Percentiles rank a stretch among this genome's conserved stretches.
These are phyloP conservation scores for Petrophora chlorosata DNA, from an alignment of 2,888 invertebrate species.

Conservation along the genomic window DNA sequence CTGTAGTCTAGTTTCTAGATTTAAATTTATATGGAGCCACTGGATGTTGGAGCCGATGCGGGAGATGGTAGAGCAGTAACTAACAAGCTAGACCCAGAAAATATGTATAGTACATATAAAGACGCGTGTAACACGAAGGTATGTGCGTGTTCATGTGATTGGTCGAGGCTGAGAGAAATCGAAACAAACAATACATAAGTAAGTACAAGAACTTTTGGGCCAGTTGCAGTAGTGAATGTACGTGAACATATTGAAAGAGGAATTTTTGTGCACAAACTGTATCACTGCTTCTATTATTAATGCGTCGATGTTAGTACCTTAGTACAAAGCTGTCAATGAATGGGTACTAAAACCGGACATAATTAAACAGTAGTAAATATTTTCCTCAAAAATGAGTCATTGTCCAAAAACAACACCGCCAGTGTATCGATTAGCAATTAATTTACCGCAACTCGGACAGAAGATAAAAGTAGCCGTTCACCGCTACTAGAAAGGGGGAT, in stretches of 20 bases:
- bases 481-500: slow-evolving; percentile 21
- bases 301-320: background rate
- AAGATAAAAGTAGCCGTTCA: slow-evolving; percentile 29
- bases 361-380: too few species aligned
- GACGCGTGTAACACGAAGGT: slow-evolving; percentile 57
- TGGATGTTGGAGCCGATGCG: slow-evolving; percentile 1
- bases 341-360: too few species aligned
- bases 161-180: slow-evolving; percentile 78
- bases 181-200: slow-evolving; percentile 49
- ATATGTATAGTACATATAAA: slow-evolving; percentile 9
- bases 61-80: slow-evolving; percentile 7
- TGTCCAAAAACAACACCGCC: slow-evolving; percentile 20
- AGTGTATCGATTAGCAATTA: slow-evolving; percentile 34
- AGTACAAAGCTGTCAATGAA: background rate
- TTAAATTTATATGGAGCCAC: slow-evolving; percentile 12
- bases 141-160: slow-evolving; percentile 55
- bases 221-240: slow-evolving; percentile 22
- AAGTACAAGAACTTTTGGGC: slow-evolving; percentile 28
- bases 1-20: slow-evolving; percentile 14
- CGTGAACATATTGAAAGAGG: background rate
- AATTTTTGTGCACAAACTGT: background rate
- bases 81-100: slow-evolving; percentile 8
- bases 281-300: background rate
- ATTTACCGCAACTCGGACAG: slow-evolving; percentile 34
- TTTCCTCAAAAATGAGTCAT: slow-evolving; percentile 18